phyloP scores from a whole-genome alignment of 2,113 vertebrate species.

The Microtus oregoni region DNA sequence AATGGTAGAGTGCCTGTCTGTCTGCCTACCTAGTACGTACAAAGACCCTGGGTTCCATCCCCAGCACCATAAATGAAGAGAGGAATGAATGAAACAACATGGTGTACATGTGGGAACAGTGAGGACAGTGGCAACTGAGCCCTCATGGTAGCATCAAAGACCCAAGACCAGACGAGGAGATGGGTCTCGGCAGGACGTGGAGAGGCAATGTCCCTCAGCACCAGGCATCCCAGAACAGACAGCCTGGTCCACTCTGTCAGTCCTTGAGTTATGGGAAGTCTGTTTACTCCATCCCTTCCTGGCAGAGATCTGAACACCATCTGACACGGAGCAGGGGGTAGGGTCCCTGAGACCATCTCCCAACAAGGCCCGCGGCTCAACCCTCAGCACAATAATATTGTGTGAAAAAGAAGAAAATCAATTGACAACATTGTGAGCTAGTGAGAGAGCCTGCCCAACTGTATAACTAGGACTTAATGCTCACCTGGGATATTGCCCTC shows the following conservation, averaged over 20 bases:
- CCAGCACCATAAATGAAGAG: no score
- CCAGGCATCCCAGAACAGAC: neutral
- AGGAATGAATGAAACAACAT: no score
- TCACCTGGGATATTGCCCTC: neutral
- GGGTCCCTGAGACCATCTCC: neutral
- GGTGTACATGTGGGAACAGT: slow-evolving; percentile 82
- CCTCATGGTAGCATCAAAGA: neutral
- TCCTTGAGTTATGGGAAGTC: neutral
- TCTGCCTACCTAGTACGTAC: no score
- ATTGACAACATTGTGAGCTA: no score
- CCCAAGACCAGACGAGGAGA: neutral
- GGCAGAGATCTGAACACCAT: neutral
- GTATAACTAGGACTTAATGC: no score
- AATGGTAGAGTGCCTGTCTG: no score
- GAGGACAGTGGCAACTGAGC: slow-evolving; percentile 78
- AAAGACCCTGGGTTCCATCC: no score
- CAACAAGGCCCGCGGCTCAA: neutral
- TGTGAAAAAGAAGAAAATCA: neutral
- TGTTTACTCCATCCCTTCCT: neutral
- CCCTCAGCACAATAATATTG: neutral
- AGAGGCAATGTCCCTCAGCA: neutral
- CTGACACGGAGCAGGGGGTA: neutral
- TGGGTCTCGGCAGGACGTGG: neutral
- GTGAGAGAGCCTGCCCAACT: neutral
- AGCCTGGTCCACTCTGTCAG: neutral